Evolutionary conservation across 2,888 invertebrate genomes (phyloP), one percentile per base, ranked within the genome.

Genomic region (Drosophila ezoana): DNA sequence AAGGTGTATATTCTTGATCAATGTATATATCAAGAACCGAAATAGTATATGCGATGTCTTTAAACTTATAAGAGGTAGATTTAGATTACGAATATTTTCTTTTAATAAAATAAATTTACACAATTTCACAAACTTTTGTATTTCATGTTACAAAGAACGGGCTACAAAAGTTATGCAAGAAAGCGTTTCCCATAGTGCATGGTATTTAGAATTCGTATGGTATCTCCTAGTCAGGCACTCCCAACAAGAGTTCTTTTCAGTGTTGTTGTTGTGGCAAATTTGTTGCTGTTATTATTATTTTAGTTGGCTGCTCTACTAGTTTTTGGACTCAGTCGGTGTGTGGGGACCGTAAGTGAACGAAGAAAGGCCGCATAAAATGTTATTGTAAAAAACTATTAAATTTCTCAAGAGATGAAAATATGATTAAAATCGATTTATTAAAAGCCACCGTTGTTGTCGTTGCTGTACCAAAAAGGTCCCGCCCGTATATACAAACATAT

Each of bases 391-490:
- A 89, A 89, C 87, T 89, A 89, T 86, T 78, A 87, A 84, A 89
- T 89, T 89, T 89, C 89, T 86, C 86, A 20, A 65, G 89, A 80
- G 89, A 89, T 85, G 84, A 79, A 90, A 83, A 85, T 90, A 89
- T 89, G 90, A 90, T 90, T 87, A 90, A 88, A 90, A 90, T 90
- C 90, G 90, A 90, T 90, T 90, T 90, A 90, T 90, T 90, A 89
- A 90, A 89, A 90, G 74, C 76, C 76, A 67, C 67, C 70, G 69
- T 74, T 69, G 64, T 60, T 75, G 73, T 53, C 48, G 65, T 64
- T 75, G 61, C 61, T 49, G 9, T 48, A 16, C 38, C 41, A 44
- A 62, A 68, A 68, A 61, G 68, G 74, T 66, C 18, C 18, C 40
- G 33, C 49, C 51, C 62, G 53, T 43, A 59, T 45, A 43, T 45